These are phyloP conservation scores for Cheilosia vernalis DNA, from an alignment of 2,888 invertebrate genomes.

Conservation along the genomic window DNA sequence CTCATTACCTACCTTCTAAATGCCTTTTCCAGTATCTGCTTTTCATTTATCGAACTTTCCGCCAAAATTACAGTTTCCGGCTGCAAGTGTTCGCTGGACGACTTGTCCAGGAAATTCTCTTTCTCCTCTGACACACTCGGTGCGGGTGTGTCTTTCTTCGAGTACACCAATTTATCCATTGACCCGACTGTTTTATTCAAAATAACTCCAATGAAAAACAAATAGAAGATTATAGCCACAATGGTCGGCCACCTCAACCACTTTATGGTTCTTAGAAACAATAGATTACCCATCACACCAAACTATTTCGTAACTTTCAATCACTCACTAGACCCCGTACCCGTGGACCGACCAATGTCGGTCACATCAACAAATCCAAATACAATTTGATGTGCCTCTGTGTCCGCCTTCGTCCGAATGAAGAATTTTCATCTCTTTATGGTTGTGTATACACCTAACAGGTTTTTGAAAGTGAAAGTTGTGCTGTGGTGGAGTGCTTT, in stretches of 20 bases:
- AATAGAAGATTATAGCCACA: constrained; percentile 85
- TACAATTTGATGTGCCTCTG: constrained; percentile 42
- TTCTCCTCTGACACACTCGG: constrained; percentile 22
- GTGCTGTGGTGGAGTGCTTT: constrained; percentile 36
- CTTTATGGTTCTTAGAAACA: constrained; percentile 54
- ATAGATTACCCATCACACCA: constrained; percentile 56
- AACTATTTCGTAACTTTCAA: constrained; percentile 30
- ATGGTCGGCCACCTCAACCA: constrained; percentile 85
- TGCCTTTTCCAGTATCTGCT: constrained; percentile 83
- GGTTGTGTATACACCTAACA: constrained; percentile 54
- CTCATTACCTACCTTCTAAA: constrained; percentile 83
- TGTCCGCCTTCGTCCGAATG: constrained; percentile 34
- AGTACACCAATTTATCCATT: constrained; percentile 63
- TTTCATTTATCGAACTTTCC: constrained; percentile 83
- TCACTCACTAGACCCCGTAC: constrained; percentile 6
- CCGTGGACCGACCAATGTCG: constrained; percentile 51
- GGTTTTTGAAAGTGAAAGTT: constrained; percentile 74
- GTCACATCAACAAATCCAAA: constrained; percentile 64
- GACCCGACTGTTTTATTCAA: constrained; percentile 83
- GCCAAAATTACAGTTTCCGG: constrained; percentile 84
- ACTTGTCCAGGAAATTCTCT: constrained; percentile 30
- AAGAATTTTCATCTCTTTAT: constrained; percentile 55
- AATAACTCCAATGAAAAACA: constrained; percentile 85
- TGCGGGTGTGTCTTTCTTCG: constrained; percentile 44
- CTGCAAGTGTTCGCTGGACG: constrained; percentile 75